These are phyloP conservation scores for Dicaeum eximium DNA, from an alignment of 2,113 vertebrate species.

Conservation along the genomic window DNA sequence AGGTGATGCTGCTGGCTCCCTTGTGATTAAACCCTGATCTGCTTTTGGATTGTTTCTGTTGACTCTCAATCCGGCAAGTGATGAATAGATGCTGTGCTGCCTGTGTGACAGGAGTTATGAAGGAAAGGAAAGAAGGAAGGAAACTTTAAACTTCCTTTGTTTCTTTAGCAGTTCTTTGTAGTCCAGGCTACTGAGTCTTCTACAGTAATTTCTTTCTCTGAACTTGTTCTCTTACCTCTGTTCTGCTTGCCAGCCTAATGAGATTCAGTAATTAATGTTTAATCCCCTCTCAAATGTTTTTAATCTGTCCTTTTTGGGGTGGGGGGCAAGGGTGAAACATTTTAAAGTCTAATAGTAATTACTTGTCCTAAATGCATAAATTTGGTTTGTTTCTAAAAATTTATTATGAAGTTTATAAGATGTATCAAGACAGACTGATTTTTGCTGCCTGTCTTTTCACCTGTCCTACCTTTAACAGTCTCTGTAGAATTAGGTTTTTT, in stretches of 20 bases:
- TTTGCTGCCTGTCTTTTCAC: neutral
- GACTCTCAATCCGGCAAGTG: neutral
- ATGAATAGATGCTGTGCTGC: neutral
- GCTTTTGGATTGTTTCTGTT: neutral
- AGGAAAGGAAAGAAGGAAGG: no score
- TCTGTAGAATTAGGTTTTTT: neutral
- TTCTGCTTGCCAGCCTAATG: neutral
- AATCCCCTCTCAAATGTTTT: neutral
- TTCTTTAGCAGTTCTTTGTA: neutral
- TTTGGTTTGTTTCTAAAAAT: neutral
- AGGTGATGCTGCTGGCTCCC: neutral
- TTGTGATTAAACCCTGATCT: neutral
- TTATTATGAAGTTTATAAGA: neutral
- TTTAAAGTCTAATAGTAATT: neutral
- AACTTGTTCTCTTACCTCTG: neutral
- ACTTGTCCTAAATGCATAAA: neutral
- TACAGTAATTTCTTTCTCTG: neutral
- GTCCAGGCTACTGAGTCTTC: neutral
- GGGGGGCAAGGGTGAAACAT: rapidly evolving
- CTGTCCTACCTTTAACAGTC: neutral
- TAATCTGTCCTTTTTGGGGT: neutral
- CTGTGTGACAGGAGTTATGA: neutral
- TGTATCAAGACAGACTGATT: neutral
- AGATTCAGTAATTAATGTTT: neutral
- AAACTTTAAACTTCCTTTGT: neutral